These are phyloP conservation scores for Drosophila pruinosa DNA, from an alignment of 1,140 invertebrate genomes.

Conservation along the genomic window DNA sequence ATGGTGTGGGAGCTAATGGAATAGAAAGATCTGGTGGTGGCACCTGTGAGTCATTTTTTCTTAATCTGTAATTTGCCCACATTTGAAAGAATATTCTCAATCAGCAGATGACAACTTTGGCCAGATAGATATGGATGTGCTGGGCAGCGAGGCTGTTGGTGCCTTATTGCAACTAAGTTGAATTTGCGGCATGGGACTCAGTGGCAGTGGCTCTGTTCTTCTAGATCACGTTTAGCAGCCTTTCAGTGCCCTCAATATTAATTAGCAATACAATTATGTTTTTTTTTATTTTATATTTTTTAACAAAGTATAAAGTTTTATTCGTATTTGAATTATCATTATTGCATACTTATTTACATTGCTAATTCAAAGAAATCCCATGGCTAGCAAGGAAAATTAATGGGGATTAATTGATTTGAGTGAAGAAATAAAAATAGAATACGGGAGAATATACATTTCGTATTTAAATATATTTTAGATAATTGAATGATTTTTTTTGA, in stretches of 20 bases:
- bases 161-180: slow-evolving; percentile 19
- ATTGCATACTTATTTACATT: too few relatives aligned
- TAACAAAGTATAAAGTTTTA: slow-evolving; percentile 7
- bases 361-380: too few relatives aligned
- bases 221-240: slow-evolving; percentile 52
- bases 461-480: too few relatives aligned
- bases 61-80: background rate
- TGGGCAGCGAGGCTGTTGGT: background rate
- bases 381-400: too few relatives aligned
- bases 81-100: background rate
- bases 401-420: too few relatives aligned
- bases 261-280: background rate
- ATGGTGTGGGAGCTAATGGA: background rate
- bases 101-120: background rate
- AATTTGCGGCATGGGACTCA: too few relatives aligned
- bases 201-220: too few relatives aligned
- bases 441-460: too few relatives aligned
- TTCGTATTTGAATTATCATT: too few relatives aligned
- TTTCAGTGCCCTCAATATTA: slow-evolving; percentile 21
- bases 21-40: background rate
- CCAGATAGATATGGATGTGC: background rate
- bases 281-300: slow-evolving; percentile 10
- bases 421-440: too few relatives aligned
- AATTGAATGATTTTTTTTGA: too few relatives aligned
- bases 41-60: background rate